Evolutionary conservation across 2,113 vertebrate species (phyloP).

Genomic region (Scomber scombrus): DNA sequence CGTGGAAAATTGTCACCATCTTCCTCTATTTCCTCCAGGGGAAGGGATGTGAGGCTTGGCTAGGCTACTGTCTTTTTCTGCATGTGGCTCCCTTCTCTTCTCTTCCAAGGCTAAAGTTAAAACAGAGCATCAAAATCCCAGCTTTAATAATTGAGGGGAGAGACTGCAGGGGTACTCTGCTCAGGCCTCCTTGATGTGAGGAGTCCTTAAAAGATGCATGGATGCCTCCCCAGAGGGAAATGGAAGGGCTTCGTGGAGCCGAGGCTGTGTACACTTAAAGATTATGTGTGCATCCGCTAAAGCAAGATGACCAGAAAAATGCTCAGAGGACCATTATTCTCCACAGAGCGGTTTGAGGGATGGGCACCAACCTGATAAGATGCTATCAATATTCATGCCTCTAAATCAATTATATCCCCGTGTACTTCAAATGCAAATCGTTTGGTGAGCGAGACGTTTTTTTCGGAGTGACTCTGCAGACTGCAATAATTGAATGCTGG

Average conservation of each 20-base stretch:
- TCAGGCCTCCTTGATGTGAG: constrained; percentile 69
- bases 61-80: constrained; percentile 59
- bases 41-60: constrained; percentile 44
- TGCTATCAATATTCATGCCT: constrained; percentile 77
- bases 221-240: constrained; percentile 78
- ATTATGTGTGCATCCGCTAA: constrained; percentile 75
- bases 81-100: constrained; percentile 59
- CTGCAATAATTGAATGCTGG: constrained; percentile 56
- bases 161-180: constrained; percentile 79
- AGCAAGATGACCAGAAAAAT: constrained; percentile 75
- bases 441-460: constrained; percentile 53
- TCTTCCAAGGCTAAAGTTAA: constrained; percentile 64
- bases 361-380: constrained; percentile 67
- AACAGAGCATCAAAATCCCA: constrained; percentile 71
- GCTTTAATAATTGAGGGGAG: constrained; percentile 84
- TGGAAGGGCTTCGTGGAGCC: constrained; percentile 67
- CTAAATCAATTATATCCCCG: constrained; percentile 75
- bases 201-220: constrained; percentile 86
- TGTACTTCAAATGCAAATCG: constrained; percentile 77
- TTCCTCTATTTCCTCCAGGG: constrained; percentile 36
- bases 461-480: constrained; percentile 64
- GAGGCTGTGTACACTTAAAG: constrained; percentile 71
- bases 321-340: constrained; percentile 71
- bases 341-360: constrained; percentile 65
- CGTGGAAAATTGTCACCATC: constrained; percentile 60